Conservation (phyloP, 2,113 vertebrate genomes). For the Marmota flaviventris region DNA sequence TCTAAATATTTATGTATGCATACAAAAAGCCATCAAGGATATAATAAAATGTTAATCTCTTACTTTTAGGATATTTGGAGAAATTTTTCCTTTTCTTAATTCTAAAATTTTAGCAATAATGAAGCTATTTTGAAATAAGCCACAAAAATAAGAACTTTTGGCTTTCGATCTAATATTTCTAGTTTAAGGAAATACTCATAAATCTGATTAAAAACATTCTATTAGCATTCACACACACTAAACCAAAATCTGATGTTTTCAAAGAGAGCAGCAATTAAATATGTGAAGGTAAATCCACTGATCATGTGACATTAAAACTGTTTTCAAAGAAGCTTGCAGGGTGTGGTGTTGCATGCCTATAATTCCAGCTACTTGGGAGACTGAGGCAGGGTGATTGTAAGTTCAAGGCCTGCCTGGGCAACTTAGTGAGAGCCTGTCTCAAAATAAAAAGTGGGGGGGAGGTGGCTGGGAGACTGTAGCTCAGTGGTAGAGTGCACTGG, state of each 20-base stretch:
- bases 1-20: neutral
- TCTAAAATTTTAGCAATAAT: slow-evolving; percentile 44
- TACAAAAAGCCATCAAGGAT: slow-evolving; percentile 3
- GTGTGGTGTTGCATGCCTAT: neutral
- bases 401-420: neutral
- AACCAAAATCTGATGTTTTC: neutral
- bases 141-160: slow-evolving; percentile 23
- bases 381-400: neutral
- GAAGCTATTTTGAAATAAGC: neutral
- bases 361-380: neutral
- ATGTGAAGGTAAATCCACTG: neutral
- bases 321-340: slow-evolving; percentile 40
- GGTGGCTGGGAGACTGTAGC: too few species aligned
- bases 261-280: neutral
- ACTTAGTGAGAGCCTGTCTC: too few species aligned
- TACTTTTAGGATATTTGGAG: slow-evolving; percentile 4
- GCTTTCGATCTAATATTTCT: slow-evolving; percentile 1
- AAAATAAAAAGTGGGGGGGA: too few species aligned
- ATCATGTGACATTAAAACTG: slow-evolving; percentile 5
- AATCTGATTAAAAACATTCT: slow-evolving; percentile 6
- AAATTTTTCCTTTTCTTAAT: slow-evolving; percentile 11
- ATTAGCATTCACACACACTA: neutral
- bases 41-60: neutral
- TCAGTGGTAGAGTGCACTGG: neutral
- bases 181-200: slow-evolving; percentile 33